Conservation (phyloP, 2,113 vertebrate species). For the Gobius niger region DNA sequence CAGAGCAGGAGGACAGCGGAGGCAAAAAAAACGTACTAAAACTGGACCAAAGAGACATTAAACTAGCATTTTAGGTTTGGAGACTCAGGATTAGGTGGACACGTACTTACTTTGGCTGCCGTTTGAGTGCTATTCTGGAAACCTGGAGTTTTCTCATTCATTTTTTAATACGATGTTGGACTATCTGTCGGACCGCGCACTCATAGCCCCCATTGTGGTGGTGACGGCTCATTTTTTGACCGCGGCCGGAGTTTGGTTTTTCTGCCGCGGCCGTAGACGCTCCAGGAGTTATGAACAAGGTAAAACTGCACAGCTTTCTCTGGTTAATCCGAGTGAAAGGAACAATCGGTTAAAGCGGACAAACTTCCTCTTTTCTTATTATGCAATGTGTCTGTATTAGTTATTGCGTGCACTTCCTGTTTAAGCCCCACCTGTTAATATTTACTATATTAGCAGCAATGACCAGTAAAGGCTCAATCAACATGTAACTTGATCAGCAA, state of each 20-base stretch:
- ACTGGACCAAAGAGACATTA: slow-evolving; percentile 30
- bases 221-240: slow-evolving; percentile 71
- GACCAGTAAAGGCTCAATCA: not conserved
- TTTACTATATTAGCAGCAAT: not conserved
- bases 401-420: slow-evolving; percentile 49
- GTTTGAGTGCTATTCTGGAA: not conserved
- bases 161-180: slow-evolving; percentile 53
- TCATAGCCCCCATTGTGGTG: slow-evolving; percentile 68
- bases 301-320: slow-evolving; percentile 16
- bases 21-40: slow-evolving; percentile 34
- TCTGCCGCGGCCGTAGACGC: slow-evolving; percentile 28
- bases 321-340: not conserved
- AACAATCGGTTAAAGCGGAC: not conserved
- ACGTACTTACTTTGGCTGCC: not conserved
- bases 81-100: not conserved
- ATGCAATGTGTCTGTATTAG: not conserved
- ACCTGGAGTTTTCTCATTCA: not conserved
- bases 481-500: too few relatives aligned
- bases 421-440: slow-evolving; percentile 44
- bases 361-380: not conserved
- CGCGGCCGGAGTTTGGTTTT: slow-evolving; percentile 74
- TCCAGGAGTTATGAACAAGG: slow-evolving; percentile 26
- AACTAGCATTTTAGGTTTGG: not conserved
- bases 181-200: slow-evolving; percentile 48
- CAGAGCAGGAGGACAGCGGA: slow-evolving; percentile 25